These are phyloP conservation scores for Andrena praecox DNA, from an alignment of 2,888 invertebrate species.

Conservation along the genomic window DNA sequence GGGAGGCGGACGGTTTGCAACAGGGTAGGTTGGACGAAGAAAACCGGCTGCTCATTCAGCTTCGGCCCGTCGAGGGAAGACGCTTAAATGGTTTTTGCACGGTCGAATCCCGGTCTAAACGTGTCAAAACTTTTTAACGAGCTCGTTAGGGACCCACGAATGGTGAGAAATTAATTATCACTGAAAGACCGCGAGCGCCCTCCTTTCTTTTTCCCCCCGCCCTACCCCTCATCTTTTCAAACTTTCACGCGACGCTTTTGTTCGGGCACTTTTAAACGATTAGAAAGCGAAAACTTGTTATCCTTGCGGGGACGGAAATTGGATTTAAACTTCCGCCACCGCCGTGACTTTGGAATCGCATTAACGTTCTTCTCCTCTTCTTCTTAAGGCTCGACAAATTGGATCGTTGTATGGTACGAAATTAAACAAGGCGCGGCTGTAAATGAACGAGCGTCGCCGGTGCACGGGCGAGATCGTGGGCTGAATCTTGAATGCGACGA, in stretches of 20 bases:
- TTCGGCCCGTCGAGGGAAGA: constrained; percentile 42
- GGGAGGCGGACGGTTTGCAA: constrained; percentile 28
- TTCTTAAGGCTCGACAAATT: not conserved
- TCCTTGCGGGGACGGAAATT: not conserved
- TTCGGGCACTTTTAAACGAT: constrained; percentile 42
- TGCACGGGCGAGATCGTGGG: too few relatives aligned
- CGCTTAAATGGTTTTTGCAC: constrained; percentile 73
- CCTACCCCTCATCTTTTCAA: not conserved
- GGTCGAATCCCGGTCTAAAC: constrained; percentile 60
- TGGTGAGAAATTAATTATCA: constrained; percentile 73
- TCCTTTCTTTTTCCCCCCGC: not conserved
- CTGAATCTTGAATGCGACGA: too few relatives aligned
- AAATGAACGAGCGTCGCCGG: too few relatives aligned
- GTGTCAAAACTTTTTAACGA: constrained; percentile 80
- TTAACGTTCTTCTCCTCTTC: not conserved
- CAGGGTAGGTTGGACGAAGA: constrained; percentile 34
- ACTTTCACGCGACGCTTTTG: constrained; percentile 38
- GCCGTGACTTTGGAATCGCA: not conserved
- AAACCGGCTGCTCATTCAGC: constrained; percentile 60
- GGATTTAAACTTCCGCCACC: constrained; percentile 19
- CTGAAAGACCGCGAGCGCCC: constrained; percentile 40
- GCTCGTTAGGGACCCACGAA: constrained; percentile 72
- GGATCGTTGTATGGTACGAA: not conserved
- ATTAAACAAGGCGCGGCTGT: too few relatives aligned
- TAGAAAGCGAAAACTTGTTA: constrained; percentile 36